A percentile compares a stretch with the other conserved stretches of the same genome.
Evolutionary conservation across 1,140 invertebrate genomes (phyloP).

Genomic region (Leptonema lineaticorne): DNA sequence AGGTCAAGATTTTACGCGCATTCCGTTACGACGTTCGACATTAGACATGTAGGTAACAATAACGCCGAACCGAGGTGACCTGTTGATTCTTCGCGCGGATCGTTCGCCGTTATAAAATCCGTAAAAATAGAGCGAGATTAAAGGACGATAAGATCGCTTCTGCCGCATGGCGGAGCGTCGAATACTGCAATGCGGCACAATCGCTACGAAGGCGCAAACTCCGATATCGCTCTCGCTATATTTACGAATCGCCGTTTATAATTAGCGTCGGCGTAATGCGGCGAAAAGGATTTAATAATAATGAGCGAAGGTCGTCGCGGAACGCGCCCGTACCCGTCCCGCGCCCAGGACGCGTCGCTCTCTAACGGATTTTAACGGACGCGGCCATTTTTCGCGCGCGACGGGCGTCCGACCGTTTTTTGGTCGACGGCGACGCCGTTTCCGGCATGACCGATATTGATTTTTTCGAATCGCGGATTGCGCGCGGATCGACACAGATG

Average conservation of each 20-base stretch:
- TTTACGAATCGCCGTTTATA: not conserved
- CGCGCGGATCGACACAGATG: not conserved
- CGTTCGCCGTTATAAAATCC: too few relatives aligned
- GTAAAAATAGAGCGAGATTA: not conserved
- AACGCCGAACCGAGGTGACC: not conserved
- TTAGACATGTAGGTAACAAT: too few relatives aligned
- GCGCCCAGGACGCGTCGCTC: not conserved
- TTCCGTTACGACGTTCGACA: too few relatives aligned
- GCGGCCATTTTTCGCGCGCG: not conserved
- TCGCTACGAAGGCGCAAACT: not conserved
- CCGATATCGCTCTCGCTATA: not conserved
- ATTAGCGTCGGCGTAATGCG: not conserved
- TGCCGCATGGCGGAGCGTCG: not conserved
- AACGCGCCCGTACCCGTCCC: not conserved
- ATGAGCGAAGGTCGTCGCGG: not conserved
- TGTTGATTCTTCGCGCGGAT: not conserved
- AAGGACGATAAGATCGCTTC: too few relatives aligned
- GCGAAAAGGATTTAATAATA: not conserved
- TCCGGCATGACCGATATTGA: not conserved
- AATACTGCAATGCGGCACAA: not conserved
- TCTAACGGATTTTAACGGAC: not conserved
- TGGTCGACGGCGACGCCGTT: constrained; percentile 17
- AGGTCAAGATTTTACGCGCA: constrained; percentile 13
- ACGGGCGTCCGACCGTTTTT: not conserved
- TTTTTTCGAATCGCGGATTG: too few relatives aligned